Base-by-base conservation (phyloP, 2,113 vertebrate genomes). In the Terrapene triunguis region DNA sequence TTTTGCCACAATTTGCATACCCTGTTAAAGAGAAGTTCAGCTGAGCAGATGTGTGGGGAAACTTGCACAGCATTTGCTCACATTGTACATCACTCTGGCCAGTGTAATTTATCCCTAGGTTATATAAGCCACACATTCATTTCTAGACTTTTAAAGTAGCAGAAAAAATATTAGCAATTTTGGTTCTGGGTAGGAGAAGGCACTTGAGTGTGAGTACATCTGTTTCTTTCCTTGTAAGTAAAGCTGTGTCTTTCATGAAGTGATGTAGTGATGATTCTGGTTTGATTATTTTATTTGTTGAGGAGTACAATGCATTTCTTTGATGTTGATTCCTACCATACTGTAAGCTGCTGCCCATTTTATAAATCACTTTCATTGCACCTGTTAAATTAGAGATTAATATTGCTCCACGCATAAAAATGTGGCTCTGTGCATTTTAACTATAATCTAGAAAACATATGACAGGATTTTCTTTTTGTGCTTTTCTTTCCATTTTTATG, bases 61-160 rank as follows among this genome's bases (percentile, higher is more conserved):
- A 47, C 24, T 47, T 47, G 11, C 42, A 27, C 21, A 27, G 42
- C 72, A 47, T 13, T 44, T 80, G 53, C 86, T 76, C 0, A 0
- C 16, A 22, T 22, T 7, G 38, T 27, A 3, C 54, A 7, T 53
- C 22, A 32, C 3, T 6, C 32, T 25, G 22, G 48, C 13, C 69
- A 48, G 14, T 65, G 21, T 65, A 78, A 25, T 42, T 50, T 88
- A 55, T 38, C 12, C 74, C 2, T 0, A 0, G 42, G 79, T 90
- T 9, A 27, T 65, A 8, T 3, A 84, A 86, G 17, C 55, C 24
- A 32, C 53, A 35, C 51, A 89, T 85, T 94, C 48, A 80, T 88
- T 88, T 81, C 16, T 1, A 1, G 69, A 10, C 53, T 81, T 87
- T 5, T 80, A 38, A 51, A 85, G 32, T 24, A 54, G 17, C 11